Percentiles rank a stretch among this genome's conserved stretches.
phyloP scores from a whole-genome alignment of 2,113 vertebrate species.

The Oncorhynchus mykiss region DNA sequence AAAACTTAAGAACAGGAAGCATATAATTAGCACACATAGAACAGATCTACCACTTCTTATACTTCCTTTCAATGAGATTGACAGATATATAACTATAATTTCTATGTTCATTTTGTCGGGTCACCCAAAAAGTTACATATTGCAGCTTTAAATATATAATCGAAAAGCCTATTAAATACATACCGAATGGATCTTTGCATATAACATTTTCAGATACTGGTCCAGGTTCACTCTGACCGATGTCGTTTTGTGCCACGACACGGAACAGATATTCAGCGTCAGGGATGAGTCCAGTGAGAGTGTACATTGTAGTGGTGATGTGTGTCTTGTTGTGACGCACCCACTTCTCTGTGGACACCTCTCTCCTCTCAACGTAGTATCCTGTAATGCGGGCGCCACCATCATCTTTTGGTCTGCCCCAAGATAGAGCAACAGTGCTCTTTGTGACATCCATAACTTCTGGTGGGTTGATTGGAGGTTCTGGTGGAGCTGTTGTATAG shows the following conservation, averaged over 20 bases:
- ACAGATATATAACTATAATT: too few relatives aligned
- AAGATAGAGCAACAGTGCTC: conserved; percentile 86
- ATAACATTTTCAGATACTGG: conserved; percentile 86
- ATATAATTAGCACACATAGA: too few relatives aligned
- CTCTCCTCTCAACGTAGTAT: conserved; percentile 94
- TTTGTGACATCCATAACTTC: conserved; percentile 95
- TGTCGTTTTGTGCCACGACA: conserved; percentile 92
- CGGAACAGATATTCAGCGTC: conserved; percentile 97
- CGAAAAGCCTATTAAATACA: conserved; percentile 45
- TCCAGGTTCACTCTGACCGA: conserved; percentile 91
- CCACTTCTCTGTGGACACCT: conserved; percentile 96
- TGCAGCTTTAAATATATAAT: too few relatives aligned
- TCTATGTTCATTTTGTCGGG: too few relatives aligned
- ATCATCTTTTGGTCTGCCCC: conserved; percentile 94
- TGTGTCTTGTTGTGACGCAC: conserved; percentile 96
- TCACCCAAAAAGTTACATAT: too few relatives aligned
- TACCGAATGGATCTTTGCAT: conserved; percentile 99
- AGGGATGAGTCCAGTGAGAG: conserved; percentile 90
- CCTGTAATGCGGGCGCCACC: conserved; percentile 95
- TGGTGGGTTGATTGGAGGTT: conserved; percentile 93
- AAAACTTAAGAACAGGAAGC: too few relatives aligned
- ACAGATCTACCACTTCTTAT: too few relatives aligned
- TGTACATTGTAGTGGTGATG: conserved; percentile 98
- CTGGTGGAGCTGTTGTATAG: conserved; percentile 82
- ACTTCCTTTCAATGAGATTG: too few relatives aligned